These are phyloP conservation scores for Eurypyga helias DNA, from an alignment of 2,113 vertebrate genomes.

Conservation along the genomic window DNA sequence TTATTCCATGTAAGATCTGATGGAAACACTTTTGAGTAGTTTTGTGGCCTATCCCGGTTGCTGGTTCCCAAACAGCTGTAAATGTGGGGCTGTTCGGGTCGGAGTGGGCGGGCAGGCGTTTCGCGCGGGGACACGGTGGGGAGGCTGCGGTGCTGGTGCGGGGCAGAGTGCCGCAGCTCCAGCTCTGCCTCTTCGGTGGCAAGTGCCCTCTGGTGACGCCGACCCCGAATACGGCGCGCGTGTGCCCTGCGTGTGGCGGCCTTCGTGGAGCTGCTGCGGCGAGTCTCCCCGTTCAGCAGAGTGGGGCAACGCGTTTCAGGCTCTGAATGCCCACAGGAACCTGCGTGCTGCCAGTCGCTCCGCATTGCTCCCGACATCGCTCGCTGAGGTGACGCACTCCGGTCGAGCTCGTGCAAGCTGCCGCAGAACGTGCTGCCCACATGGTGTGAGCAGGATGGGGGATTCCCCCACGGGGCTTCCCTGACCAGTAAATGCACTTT, in stretches of 20 bases:
- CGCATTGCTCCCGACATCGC: not conserved
- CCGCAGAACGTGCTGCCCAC: not conserved
- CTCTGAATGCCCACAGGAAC: not conserved
- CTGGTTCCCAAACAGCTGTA: not conserved
- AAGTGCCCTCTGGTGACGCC: too few species aligned
- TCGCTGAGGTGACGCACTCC: not conserved
- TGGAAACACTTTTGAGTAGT: not conserved
- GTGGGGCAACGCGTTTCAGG: not conserved
- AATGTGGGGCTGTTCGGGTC: not conserved
- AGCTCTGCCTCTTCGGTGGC: not conserved
- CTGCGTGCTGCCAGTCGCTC: not conserved
- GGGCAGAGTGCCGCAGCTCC: not conserved
- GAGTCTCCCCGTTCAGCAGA: not conserved
- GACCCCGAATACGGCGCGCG: not conserved
- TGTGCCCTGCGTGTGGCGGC: not conserved
- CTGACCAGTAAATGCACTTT: not conserved
- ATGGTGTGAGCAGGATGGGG: accelerated
- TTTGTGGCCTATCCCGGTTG: not conserved
- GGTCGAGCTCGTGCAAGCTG: too few species aligned
- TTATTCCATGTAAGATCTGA: not conserved
- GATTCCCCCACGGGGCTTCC: not conserved
- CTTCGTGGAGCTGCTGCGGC: constrained; percentile 5
- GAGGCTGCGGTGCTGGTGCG: not conserved
- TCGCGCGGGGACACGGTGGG: not conserved
- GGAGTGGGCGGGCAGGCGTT: not conserved